Percentiles rank a stretch among this genome's conserved stretches.
phyloP scores from a whole-genome alignment of 2,888 invertebrate species.

The Silvanus unidentatus region DNA sequence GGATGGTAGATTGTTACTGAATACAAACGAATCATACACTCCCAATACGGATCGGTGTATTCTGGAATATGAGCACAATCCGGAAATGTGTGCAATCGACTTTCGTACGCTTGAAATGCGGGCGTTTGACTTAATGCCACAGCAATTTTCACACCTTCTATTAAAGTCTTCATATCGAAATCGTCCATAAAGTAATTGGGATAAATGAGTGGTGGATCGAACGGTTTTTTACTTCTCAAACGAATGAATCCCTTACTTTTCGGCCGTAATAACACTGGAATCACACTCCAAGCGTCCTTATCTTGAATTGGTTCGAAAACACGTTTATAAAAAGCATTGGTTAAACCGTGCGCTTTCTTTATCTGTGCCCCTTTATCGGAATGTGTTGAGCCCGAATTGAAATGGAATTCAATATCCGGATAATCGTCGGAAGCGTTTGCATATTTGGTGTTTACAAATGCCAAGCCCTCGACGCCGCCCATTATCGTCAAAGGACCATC shows the following conservation, averaged over 20 bases:
- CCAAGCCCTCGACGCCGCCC: constrained; percentile 81
- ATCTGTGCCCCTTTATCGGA: constrained; percentile 80
- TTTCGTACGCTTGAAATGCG: constrained; percentile 69
- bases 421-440: constrained; percentile 73
- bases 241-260: constrained; percentile 74
- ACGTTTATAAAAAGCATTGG: constrained; percentile 65
- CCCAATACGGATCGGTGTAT: constrained; percentile 75
- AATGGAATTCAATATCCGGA: constrained; percentile 87
- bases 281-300: constrained; percentile 76
- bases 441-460: constrained; percentile 82
- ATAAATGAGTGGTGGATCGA: constrained; percentile 82
- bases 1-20: constrained; percentile 83
- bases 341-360: constrained; percentile 71
- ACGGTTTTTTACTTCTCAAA: constrained; percentile 75
- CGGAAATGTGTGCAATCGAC: constrained; percentile 69
- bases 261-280: constrained; percentile 79
- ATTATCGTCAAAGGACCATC: constrained; percentile 79
- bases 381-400: constrained; percentile 79
- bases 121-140: constrained; percentile 73
- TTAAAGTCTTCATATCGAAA: constrained; percentile 69
- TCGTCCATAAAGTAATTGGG: constrained; percentile 86
- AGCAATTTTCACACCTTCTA: constrained; percentile 82
- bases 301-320: constrained; percentile 71
- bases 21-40: constrained; percentile 79
- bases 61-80: constrained; percentile 64